Conservation (phyloP, 2,113 vertebrate genomes). For the Vombatus ursinus region DNA sequence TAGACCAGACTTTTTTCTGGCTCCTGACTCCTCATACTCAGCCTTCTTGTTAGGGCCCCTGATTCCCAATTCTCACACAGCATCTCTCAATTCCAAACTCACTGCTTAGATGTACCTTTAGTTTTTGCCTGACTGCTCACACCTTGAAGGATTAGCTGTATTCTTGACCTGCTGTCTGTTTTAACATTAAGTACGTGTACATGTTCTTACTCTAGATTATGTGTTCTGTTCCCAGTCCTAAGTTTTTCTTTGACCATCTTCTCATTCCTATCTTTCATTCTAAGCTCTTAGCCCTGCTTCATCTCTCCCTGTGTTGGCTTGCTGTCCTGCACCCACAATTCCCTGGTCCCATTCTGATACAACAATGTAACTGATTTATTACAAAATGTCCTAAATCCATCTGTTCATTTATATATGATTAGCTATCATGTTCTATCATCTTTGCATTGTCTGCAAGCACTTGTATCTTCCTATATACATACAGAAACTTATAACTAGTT, state of each 20-base stretch:
- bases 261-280: background rate
- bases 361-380: background rate
- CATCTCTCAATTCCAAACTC: background rate
- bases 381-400: background rate
- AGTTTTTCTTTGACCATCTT: background rate
- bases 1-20: background rate
- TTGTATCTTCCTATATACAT: background rate
- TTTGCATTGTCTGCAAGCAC: background rate
- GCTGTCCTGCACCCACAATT: background rate
- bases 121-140: background rate
- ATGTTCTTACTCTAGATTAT: background rate
- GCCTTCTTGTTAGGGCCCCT: background rate
- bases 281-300: background rate
- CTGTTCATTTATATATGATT: background rate
- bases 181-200: background rate
- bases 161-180: background rate
- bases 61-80: background rate
- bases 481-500: background rate
- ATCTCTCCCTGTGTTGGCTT: background rate
- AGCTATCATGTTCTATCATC: background rate
- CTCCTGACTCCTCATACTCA: background rate
- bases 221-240: conserved; percentile 8
- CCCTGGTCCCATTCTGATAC: background rate
- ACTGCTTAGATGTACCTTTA: background rate
- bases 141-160: background rate